Base-by-base conservation (phyloP, 2,888 invertebrate genomes). In the Oscheius myriophilus region DNA sequence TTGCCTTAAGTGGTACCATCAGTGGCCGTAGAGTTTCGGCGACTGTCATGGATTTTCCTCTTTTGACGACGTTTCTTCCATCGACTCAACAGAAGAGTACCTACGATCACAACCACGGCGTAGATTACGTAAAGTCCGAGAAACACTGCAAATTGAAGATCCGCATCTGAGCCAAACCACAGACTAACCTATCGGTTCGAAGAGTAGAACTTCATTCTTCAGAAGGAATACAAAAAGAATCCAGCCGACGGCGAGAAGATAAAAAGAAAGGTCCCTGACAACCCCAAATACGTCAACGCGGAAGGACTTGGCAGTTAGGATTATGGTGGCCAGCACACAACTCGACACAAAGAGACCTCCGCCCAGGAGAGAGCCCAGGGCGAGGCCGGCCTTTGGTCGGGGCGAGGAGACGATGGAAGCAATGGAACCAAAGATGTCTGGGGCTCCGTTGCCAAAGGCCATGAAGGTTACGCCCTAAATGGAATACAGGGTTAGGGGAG, bases 381-480 rank as follows among this genome's bases (percentile, higher is more conserved):
- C 87, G 21, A 89, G 80, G 43, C 86, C 87, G 1, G 88, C 86
- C 77, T 89, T 88, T 2, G 85, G 85, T 23, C 68, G 68, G 23
- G 78, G 68, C 1, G 77, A 73, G 16, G 73, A 76, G 9, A 87
- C 87, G 41, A 89, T 88, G 9, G 89, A 89, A 45, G 90, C 90
- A 25, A 91, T 86, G 14, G 91, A 89, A 14, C 91, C 90, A 82
- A 92, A 91, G 62, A 92, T 89, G 86, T 92, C 92, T 1, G 92
- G 91, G 0, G 91, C 90, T 46, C 91, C 91, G 84, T 92, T 92
- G 33, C 91, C 92, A 84, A 92, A 91, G 0, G 92, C 91, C 78
- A 92, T 83, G 75, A 92, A 89, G 21, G 91, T 91, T 12, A 91
- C 91, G 2, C 92, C 92, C 85, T 89, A 42, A 26, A 74, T n/a